Base-by-base conservation (phyloP, 2,888 invertebrate genomes). In the Drosophila bunnanda region DNA sequence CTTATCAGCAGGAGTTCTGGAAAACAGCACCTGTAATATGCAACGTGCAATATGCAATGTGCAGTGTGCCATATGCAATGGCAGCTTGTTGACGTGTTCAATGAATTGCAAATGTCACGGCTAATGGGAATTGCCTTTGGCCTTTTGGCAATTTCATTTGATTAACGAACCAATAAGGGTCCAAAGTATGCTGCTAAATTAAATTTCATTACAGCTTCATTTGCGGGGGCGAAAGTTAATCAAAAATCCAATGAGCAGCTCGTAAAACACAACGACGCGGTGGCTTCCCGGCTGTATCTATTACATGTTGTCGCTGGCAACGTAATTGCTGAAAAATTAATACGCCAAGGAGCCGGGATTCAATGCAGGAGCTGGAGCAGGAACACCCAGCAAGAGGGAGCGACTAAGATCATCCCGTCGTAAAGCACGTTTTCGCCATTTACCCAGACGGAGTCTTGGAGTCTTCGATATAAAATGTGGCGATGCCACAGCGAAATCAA, bases 401-500 rank as follows among this genome's bases (percentile, higher is more conserved):
- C 10, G 2, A 4, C n/a, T 25, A 46, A 46, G 80, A 79, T 80
- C 62, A 74, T 79, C 48, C 58, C 72, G 81, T 75, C 75, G 82
- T 79, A 77, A 79, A 88, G 85, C 89, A 89, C 89, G 89, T 89
- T 78, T 80, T 74, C 77, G 83, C 82, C 79, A 88, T 89, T 89
- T 84, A 77, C 71, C 62, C 71, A 48, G 53, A 25, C 48, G 46
- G 28, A 46, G 46, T 20, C 62, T 28, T n/a, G 32, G 36, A 34
- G 34, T 25, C 62, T 38, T 30, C 48, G 39, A 69, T 82, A 83
- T 84, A 83, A 83, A 80, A 75, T 84, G 72, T 68, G 77, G 65
- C 75, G 79, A 77, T 80, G 79, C 78, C 76, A 80, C 77, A 89
- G 87, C 82, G 82, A 89, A 89, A 89, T 89, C 89, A 89, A 89